These are phyloP conservation scores for Hydroisotoma schaefferi DNA, from an alignment of 2,888 invertebrate species.

Conservation along the genomic window DNA sequence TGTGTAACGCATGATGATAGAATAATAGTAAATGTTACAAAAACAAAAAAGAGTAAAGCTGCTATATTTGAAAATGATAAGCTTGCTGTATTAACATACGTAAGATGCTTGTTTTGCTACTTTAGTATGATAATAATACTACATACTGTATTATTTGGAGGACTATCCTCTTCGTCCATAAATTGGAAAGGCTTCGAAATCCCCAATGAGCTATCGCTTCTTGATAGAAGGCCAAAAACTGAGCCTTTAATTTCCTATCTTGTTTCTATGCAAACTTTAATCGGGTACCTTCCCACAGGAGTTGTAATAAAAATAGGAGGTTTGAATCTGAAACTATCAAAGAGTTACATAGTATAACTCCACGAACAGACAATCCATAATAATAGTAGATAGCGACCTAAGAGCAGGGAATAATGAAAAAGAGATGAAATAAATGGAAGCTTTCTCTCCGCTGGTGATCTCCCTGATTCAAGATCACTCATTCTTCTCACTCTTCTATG, in stretches of 20 bases:
- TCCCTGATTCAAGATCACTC: constrained; percentile 6
- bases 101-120: constrained; percentile 5
- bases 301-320: constrained; percentile 47
- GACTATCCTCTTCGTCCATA: constrained; percentile 41
- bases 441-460: background rate
- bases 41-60: no score
- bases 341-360: constrained; percentile 3
- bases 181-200: constrained; percentile 45
- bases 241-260: constrained; percentile 48
- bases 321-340: constrained; percentile 20
- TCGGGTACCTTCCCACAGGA: constrained; percentile 46
- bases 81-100: constrained; percentile 1
- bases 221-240: constrained; percentile 47
- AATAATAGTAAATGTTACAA: constrained; percentile 7
- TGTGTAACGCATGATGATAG: constrained; percentile 7
- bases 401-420: constrained; percentile 1
- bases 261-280: constrained; percentile 47
- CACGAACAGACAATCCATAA: no score
- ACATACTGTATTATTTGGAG: no score
- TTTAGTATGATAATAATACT: no score
- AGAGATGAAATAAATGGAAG: background rate
- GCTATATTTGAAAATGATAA: constrained; percentile 2
- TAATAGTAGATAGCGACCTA: no score
- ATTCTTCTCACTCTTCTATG: no score
- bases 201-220: constrained; percentile 48